phyloP scores from a whole-genome alignment of 2,888 invertebrate genomes.

The Eueremaeus valkanovi region DNA sequence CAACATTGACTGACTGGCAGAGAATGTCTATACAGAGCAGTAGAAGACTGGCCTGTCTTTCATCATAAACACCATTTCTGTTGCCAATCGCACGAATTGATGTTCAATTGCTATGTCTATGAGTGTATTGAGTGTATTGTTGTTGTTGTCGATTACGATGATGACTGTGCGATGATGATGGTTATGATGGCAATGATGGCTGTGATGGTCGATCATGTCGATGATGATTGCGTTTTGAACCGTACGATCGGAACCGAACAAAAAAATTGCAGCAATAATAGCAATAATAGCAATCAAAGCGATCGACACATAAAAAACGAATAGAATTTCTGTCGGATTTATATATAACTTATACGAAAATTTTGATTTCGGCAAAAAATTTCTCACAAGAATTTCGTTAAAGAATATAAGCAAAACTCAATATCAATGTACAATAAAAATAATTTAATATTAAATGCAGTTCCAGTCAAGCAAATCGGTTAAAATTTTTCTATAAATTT shows the following conservation, averaged over 20 bases:
- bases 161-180: slow-evolving; percentile 3
- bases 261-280: background rate
- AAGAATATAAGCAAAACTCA: background rate
- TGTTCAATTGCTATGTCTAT: slow-evolving; percentile 32
- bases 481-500: slow-evolving; percentile 34
- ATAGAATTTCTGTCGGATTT: background rate
- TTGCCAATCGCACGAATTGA: slow-evolving; percentile 28
- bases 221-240: slow-evolving; percentile 13
- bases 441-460: slow-evolving; percentile 21
- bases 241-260: background rate
- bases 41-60: slow-evolving; percentile 32
- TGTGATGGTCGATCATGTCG: background rate
- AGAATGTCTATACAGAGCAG: background rate
- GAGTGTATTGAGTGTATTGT: no score
- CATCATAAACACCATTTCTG: slow-evolving; percentile 28
- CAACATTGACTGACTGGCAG: background rate
- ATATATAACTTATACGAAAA: background rate
- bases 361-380: background rate
- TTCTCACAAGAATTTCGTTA: slow-evolving; percentile 10
- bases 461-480: slow-evolving; percentile 29
- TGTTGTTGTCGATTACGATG: slow-evolving; percentile 24
- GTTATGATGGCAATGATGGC: slow-evolving; percentile 3
- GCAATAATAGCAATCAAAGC: slow-evolving; percentile 17
- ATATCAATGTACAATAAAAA: slow-evolving; percentile 15
- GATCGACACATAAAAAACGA: slow-evolving; percentile 26